Base-by-base conservation (phyloP, 2,797 vertebrate species). In the Novumbra hubbsi region DNA sequence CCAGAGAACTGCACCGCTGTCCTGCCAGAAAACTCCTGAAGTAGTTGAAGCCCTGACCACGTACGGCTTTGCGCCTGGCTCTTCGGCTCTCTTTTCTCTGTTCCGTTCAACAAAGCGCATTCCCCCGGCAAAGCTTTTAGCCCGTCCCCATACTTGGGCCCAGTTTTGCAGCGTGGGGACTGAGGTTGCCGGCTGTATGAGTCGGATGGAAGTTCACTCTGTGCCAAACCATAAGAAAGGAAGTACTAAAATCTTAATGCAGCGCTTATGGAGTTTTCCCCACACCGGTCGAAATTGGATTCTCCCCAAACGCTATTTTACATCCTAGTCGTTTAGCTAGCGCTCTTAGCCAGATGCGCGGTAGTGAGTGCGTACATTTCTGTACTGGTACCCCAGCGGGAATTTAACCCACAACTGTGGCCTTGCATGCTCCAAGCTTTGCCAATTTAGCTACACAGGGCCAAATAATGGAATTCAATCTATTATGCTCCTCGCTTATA, bases 31-130 rank as follows among this genome's bases (percentile, higher is more conserved):
- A 19, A 19, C 50, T 45, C 50, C 50, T 19, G 50, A 52, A 52
- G 7, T 4, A 52, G 50, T 52, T 52, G 50, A 52, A 19, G 50
- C 50, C 19, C 4, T 19, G n/a, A n/a, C 16, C 19, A n/a, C 50
- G 5, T 52, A 6, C 50, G 5, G 50, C 50, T 6, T 6, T n/a
- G 15, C 4, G n/a, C 50, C 19, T 1, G 50, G 50, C 50, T n/a
- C 50, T 5, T 49, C 14, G 16, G 14, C 48, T 49, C 48, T 12
- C 21, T 60, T 24, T 21, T 14, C 55, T 60, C 55, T 27, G 55
- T 60, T 60, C 55, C 21, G 11, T 60, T 67, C n/a, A 60, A 60
- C 55, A 60, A 60, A 60, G 11, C 55, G 24, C 55, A 60, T 60
- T 60, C 55, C 21, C 12, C 55, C 19, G 21, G 21, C n/a, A 24